phyloP scores from a whole-genome alignment of 2,888 invertebrate species.

The Idaea dimidiata region DNA sequence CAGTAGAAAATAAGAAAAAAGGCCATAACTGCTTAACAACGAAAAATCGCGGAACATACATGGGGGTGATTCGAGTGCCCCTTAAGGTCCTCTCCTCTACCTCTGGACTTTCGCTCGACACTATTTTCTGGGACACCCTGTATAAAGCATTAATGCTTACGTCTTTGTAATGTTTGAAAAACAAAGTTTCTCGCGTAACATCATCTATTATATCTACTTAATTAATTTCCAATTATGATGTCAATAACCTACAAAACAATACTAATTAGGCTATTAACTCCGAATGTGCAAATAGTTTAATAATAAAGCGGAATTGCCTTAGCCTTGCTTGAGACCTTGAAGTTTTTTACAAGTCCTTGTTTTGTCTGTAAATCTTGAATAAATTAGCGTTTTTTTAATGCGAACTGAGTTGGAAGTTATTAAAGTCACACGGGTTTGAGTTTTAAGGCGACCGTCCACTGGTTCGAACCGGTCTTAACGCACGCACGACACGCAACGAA shows the following conservation, averaged over 20 bases:
- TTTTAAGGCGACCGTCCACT: too few species aligned
- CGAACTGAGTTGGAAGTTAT: not conserved
- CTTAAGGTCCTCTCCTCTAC: too few species aligned
- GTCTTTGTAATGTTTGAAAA: too few species aligned
- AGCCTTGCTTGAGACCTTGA: conserved; percentile 45
- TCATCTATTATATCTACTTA: not conserved
- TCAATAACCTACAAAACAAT: conserved; percentile 3
- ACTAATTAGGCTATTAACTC: conserved; percentile 6
- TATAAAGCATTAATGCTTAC: too few species aligned
- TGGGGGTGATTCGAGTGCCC: too few species aligned
- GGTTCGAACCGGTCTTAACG: too few species aligned
- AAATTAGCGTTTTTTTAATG: not conserved
- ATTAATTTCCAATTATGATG: not conserved
- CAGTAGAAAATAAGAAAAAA: too few species aligned
- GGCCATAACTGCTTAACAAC: too few species aligned
- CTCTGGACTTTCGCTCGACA: too few species aligned
- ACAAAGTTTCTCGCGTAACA: not conserved
- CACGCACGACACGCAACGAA: too few species aligned
- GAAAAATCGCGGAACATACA: too few species aligned
- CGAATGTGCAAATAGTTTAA: conserved; percentile 19
- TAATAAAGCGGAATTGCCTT: conserved; percentile 29
- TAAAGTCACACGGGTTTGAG: not conserved
- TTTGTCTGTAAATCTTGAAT: not conserved
- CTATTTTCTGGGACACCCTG: too few species aligned
- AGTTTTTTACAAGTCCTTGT: conserved; percentile 34